phyloP scores from a whole-genome alignment of 2,113 vertebrate genomes.

The Pygoscelis antarcticus region DNA sequence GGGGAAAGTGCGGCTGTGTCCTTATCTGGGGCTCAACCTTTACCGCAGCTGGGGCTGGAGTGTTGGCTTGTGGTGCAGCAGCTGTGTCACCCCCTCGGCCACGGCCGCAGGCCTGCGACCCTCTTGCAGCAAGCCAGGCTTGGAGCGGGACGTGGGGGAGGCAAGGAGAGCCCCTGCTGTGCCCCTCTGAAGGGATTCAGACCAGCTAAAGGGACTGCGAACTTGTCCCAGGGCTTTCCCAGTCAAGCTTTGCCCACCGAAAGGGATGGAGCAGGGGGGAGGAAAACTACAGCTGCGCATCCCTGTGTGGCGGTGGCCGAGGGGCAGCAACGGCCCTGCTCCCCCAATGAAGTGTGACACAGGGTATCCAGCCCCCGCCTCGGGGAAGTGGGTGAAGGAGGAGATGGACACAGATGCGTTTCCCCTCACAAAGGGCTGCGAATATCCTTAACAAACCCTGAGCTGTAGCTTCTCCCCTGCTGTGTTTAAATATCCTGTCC shows the following conservation, averaged over 20 bases:
- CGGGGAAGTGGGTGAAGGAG: slow-evolving; percentile 2
- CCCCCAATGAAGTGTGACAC: not conserved
- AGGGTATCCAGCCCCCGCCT: not conserved
- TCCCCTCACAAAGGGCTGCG: slow-evolving; percentile 71
- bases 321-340: not conserved
- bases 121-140: not conserved
- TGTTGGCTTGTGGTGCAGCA: not conserved
- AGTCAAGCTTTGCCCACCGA: not conserved
- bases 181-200: not conserved
- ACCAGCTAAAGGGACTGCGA: not conserved
- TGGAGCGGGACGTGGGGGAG: fast-evolving
- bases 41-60: not conserved
- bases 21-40: not conserved
- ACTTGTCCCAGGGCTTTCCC: not conserved
- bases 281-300: not conserved
- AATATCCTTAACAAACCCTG: not conserved
- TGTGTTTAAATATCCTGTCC: not conserved
- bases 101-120: not conserved
- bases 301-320: not conserved
- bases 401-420: slow-evolving; percentile 69
- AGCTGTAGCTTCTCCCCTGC: not conserved
- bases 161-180: too few relatives aligned
- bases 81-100: not conserved
- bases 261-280: not conserved
- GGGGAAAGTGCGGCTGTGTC: not conserved